Evolutionary conservation across 2,888 invertebrate genomes (phyloP), one percentile per base, ranked within the genome.

Genomic region (Nemapogon koenigi): DNA sequence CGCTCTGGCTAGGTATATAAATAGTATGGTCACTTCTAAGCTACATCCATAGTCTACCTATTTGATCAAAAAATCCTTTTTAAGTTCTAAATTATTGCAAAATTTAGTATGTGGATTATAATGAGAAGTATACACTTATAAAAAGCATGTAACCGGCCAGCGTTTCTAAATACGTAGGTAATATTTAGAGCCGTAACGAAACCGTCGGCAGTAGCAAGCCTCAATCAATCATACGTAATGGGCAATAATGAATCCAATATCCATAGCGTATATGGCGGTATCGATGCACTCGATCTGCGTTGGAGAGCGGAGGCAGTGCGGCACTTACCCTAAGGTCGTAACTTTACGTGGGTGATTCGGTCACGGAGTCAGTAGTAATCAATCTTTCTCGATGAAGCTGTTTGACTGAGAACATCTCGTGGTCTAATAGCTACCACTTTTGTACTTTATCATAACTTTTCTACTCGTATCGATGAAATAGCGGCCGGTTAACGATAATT

Each of bases 341-440:
- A 66, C 59, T 51, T 51, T 56, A 62, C 67, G 69, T 67, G 70
- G 68, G 68, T 62, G 71, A 66, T 56, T 57, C 56, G 53, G 28
- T 26, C 16, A 25, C 59, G 52, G 15, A 14, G 36, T 16, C 15
- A 15, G 27, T 53, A 49, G 39, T 59, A 52, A 71, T 73, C 68
- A 54, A 72, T 75, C 73, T 68, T 54, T 50, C 41, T 35, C 47
- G 62, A 72, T 72, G 58, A 64, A 69, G 64, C 64, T 64, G 65
- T 72, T 62, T 61, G 59, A 64, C 16, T n/a, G 35, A 18, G 10
- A 22, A 22, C 22, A 10, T 4, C 17, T 19, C 33, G n/a, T 11
- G 19, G 22, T 22, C 22, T 22, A 10, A 22, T n/a, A 22, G 22
- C 22, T 19, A 33, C 33, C 33, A 33, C 33, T 18, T 33, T 19